phyloP scores from a whole-genome alignment of 2,113 vertebrate species.

The Fregata magnificens region DNA sequence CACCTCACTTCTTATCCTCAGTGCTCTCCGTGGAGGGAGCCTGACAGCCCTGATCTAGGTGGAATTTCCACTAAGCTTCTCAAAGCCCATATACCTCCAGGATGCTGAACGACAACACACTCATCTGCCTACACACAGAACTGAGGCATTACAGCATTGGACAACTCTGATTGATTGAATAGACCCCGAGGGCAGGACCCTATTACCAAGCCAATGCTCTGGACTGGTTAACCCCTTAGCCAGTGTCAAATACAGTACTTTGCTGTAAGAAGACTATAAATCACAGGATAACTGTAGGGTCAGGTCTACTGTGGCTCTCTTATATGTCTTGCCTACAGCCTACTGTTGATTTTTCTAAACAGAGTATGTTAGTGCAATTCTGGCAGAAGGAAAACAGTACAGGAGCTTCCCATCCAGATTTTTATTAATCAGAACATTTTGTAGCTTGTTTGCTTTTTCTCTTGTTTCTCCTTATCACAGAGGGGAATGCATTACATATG shows the following conservation, averaged over 20 bases:
- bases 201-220: slow-evolving; percentile 56
- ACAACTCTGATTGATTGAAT: slow-evolving; percentile 62
- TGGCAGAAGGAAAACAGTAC: neutral
- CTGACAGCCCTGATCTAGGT: slow-evolving; percentile 6
- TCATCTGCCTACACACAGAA: slow-evolving; percentile 63
- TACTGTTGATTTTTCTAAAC: slow-evolving; percentile 33
- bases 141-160: slow-evolving; percentile 17
- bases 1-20: neutral
- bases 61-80: slow-evolving; percentile 34
- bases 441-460: neutral
- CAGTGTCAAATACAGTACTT: slow-evolving; percentile 55
- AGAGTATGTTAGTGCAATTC: neutral
- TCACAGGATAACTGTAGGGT: slow-evolving; percentile 58
- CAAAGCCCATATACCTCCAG: slow-evolving; percentile 11
- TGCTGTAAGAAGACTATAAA: slow-evolving; percentile 55
- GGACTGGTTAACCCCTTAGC: slow-evolving; percentile 64
- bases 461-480: neutral
- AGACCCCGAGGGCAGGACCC: slow-evolving; percentile 58
- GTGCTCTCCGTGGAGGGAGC: neutral
- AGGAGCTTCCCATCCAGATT: neutral
- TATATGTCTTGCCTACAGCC: slow-evolving; percentile 42
- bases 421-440: neutral
- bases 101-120: slow-evolving; percentile 23
- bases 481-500: neutral
- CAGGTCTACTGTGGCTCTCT: slow-evolving; percentile 35